Percentiles rank a stretch among this genome's conserved stretches.
Evolutionary conservation across 2,113 vertebrate genomes (phyloP).

Genomic region (Rhinolophus ferrumequinum): DNA sequence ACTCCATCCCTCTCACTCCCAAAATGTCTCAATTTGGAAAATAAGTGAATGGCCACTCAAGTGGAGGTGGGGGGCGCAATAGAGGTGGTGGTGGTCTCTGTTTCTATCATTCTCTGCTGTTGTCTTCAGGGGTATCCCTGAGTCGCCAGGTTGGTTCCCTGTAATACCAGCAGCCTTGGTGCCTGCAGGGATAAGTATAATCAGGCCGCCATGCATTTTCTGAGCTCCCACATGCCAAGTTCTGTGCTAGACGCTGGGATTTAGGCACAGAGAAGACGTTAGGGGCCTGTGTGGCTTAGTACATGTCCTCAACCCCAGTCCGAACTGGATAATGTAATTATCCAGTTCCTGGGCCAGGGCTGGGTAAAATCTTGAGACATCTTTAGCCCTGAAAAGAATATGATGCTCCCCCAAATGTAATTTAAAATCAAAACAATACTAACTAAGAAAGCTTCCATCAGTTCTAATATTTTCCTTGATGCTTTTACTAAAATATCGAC

Average conservation of each 20-base stretch:
- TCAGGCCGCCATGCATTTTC: not conserved
- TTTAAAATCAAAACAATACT: not conserved
- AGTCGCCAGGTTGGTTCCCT: not conserved
- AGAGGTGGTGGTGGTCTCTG: not conserved
- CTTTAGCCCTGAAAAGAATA: not conserved
- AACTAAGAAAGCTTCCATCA: not conserved
- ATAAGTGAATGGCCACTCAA: not conserved
- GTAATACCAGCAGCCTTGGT: not conserved
- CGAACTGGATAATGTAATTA: not conserved
- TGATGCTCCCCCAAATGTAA: not conserved
- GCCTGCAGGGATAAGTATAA: not conserved
- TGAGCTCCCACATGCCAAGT: not conserved
- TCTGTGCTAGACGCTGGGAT: not conserved
- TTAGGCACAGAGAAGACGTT: not conserved
- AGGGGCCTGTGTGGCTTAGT: not conserved
- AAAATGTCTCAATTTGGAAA: not conserved
- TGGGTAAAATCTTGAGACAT: not conserved
- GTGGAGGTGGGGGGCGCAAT: accelerated
- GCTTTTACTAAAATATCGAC: not conserved
- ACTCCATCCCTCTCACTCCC: not conserved
- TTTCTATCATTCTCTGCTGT: not conserved
- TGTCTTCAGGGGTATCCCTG: not conserved
- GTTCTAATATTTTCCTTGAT: not conserved
- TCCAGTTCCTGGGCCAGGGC: not conserved
- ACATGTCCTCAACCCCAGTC: not conserved